Percentiles rank a stretch among this genome's conserved stretches.
These are phyloP conservation scores for Anagrus nilaparvatae DNA, from an alignment of 1,140 invertebrate genomes.

Conservation along the genomic window DNA sequence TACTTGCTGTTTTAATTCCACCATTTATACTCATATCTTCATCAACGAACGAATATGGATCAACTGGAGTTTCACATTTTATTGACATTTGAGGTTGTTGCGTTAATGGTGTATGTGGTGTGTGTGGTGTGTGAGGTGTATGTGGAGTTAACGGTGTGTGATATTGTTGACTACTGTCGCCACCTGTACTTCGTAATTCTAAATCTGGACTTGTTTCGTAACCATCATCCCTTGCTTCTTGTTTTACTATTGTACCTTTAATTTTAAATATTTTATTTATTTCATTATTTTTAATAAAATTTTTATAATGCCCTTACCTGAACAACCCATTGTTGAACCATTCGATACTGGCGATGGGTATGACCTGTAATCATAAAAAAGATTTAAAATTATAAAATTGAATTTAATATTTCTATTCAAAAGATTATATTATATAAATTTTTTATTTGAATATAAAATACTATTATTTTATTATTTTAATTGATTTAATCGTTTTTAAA, in stretches of 20 bases:
- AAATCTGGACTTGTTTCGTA: conserved; percentile 77
- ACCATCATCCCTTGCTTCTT: conserved; percentile 72
- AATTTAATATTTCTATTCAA: too few species aligned
- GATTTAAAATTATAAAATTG: not conserved
- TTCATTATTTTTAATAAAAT: conserved; percentile 46
- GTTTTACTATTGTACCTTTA: conserved; percentile 48
- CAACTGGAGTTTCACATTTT: conserved; percentile 55
- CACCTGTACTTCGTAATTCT: conserved; percentile 46
- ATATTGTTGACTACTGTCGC: conserved; percentile 42
- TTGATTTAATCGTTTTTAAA: too few species aligned
- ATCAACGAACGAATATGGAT: conserved; percentile 74
- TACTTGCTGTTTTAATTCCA: conserved; percentile 34
- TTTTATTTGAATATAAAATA: too few species aligned
- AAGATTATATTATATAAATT: too few species aligned
- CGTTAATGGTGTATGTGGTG: conserved; percentile 44
- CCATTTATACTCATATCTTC: conserved; percentile 47
- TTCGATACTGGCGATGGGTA: conserved; percentile 40
- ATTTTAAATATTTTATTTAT: conserved; percentile 29
- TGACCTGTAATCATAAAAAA: conserved; percentile 30
- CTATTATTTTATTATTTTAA: too few species aligned
- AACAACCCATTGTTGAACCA: conserved; percentile 34
- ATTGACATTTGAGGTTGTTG: conserved; percentile 44
- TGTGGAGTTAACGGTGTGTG: conserved; percentile 44
- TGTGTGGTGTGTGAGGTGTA: conserved; percentile 46
- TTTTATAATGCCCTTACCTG: conserved; percentile 14